Evolutionary conservation across 2,113 vertebrate genomes (phyloP), one percentile per base, ranked within the genome.

Genomic region (Sinocyclocheilus anophthalmus): DNA sequence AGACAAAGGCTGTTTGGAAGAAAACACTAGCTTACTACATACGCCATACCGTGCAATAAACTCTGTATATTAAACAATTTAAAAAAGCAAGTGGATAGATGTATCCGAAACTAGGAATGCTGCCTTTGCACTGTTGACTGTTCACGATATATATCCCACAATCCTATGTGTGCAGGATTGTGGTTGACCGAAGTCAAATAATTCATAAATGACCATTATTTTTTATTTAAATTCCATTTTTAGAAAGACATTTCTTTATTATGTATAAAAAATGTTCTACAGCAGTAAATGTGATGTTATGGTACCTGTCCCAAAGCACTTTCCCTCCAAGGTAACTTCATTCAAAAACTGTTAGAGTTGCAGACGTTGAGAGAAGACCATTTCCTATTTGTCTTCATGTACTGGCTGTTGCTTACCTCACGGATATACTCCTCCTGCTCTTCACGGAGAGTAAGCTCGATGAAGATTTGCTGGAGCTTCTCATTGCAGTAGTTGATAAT

Each of bases 401-500:
- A 50, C 4, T 18, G 57, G 2, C 0, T 48, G 24, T 37, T 39
- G 33, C 89, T 91, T 92, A 97, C 98, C 97, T 99, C 98, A 91
- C 97, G 93, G 86, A 99, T 85, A 84, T 99, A 99, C 24, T 99
- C 98, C 88, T 99, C 98, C 92, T 99, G 98, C 87, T 99, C 98
- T 89, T 99, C 97, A 22, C 97, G 97, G 82, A 99, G 93, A 6
- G 98, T 99, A 6, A 99, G 95, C 88, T 99, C 97, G 45, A 99
- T 99, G 95, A 99, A 99, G 93, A 99, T 99, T 93, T 99, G 98
- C 90, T 99, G 98, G 86, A 99, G 90, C 91, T 99, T 99, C 93
- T 99, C 98, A 42, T 99, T 99, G 90, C 98, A 99, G 90, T 99
- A 99, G 93, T 99, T 99, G 92, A 99, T 99, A 91, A 99, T 99